Evolutionary conservation across 2,113 vertebrate genomes (phyloP), one percentile per base, ranked within the genome.

Genomic region (Periophthalmus modestus): DNA sequence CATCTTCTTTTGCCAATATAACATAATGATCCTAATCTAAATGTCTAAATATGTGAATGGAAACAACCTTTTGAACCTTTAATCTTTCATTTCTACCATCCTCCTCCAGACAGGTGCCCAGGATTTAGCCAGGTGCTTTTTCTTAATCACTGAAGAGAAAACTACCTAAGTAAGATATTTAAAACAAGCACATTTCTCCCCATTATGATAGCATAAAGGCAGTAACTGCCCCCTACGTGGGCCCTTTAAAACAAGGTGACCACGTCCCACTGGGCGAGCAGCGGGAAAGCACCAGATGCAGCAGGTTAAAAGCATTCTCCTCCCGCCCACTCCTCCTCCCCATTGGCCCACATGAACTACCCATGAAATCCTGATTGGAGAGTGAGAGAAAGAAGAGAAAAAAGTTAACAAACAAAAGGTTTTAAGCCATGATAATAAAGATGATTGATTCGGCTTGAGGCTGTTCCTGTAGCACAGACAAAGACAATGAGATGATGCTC

Each of bases 381-480:
- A 83, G 79, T 34, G 68, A 90, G 81, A 88, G 90, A 88, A 90
- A 91, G 90, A 89, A 83, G 75, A 74, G 82, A 73, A 85, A 88
- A 81, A 91, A 92, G 89, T 92, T 87, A 85, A 84, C 75, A 77
- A 88, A 94, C 91, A 93, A 93, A 62, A 92, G 91, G 87, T 88
- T 89, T 92, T 91, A 93, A 93, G 91, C 90, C 89, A 87, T 86
- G 91, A 93, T 93, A 93, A 93, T 94, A 94, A 94, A 92, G 92
- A 93, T 91, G 91, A 93, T 91, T 91, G 91, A 92, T 90, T 88
- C 87, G 75, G 91, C 92, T 91, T 67, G 78, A 92, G 94, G 92
- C 92, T 78, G 83, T 93, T 92, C 92, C 92, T 91, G 91, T 89
- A 89, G 87, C 58, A 6, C 18, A 82, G 82, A 83, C 85, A 87